phyloP scores from a whole-genome alignment of 2,888 invertebrate genomes.

The Brachypalpus laphriformis region DNA sequence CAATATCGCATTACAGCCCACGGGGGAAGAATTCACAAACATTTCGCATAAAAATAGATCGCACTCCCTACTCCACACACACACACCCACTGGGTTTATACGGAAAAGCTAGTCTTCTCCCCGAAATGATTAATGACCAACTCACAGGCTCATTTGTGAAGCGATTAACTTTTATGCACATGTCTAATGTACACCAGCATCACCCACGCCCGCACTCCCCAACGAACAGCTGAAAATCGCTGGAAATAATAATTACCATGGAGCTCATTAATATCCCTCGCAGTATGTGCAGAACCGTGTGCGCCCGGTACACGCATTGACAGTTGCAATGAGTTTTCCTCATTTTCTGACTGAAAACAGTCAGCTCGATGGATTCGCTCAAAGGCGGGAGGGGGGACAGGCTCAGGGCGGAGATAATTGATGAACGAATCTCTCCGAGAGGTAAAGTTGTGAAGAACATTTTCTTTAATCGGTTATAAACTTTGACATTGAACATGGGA shows the following conservation, averaged over 20 bases:
- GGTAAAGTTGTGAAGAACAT: slow-evolving; percentile 32
- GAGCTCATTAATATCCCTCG: slow-evolving; percentile 68
- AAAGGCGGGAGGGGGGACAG: slow-evolving; percentile 3
- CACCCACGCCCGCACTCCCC: slow-evolving; percentile 48
- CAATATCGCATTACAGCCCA: slow-evolving; percentile 72
- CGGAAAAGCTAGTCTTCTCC: slow-evolving; percentile 10
- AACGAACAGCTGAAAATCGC: slow-evolving; percentile 55
- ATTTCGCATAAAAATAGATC: slow-evolving; percentile 68
- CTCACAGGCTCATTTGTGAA: slow-evolving; percentile 72
- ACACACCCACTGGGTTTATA: not conserved
- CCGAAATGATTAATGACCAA: slow-evolving; percentile 68
- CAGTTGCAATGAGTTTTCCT: slow-evolving; percentile 68
- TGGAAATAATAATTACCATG: slow-evolving; percentile 73
- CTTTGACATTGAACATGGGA: slow-evolving; percentile 73
- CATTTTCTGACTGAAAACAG: slow-evolving; percentile 45
- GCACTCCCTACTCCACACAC: slow-evolving; percentile 39
- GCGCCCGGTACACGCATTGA: slow-evolving; percentile 42
- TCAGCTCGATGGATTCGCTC: slow-evolving; percentile 13
- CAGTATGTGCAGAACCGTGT: slow-evolving; percentile 5
- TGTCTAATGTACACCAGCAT: slow-evolving; percentile 69
- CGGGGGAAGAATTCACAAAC: slow-evolving; percentile 53
- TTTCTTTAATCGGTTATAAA: slow-evolving; percentile 71
- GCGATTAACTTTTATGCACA: slow-evolving; percentile 74
- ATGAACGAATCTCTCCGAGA: slow-evolving; percentile 59
- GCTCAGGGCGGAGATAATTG: slow-evolving; percentile 62